These are phyloP conservation scores for Nematopogon swammerdamellus DNA, from an alignment of 2,888 invertebrate species.

Conservation along the genomic window DNA sequence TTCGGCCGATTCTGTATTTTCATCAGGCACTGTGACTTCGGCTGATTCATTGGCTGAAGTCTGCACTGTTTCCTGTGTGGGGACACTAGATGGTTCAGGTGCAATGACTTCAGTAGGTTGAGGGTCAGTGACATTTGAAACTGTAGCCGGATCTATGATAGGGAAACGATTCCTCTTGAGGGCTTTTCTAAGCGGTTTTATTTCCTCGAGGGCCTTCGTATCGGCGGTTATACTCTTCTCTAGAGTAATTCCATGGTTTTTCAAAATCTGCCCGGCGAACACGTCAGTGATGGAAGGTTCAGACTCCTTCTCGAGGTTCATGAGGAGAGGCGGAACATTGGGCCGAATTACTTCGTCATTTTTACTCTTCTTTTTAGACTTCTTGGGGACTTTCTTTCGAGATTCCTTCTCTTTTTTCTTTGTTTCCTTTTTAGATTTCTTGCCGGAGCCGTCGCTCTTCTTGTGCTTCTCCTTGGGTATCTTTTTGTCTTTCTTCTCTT, in stretches of 20 bases:
- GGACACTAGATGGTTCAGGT: constrained; percentile 2
- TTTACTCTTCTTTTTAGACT: constrained; percentile 40
- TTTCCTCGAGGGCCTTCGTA: constrained; percentile 20
- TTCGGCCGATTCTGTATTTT: too few species aligned
- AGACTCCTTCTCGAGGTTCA: constrained; percentile 46
- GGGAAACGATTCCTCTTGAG: constrained; percentile 32
- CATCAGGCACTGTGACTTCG: constrained; percentile 5
- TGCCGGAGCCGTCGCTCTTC: constrained; percentile 29
- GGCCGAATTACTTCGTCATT: constrained; percentile 40
- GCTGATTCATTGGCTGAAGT: too few species aligned
- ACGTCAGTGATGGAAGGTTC: constrained; percentile 60
- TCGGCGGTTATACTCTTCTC: constrained; percentile 19
- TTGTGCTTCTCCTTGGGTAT: constrained; percentile 33
- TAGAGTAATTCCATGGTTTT: constrained; percentile 40
- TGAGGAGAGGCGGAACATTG: constrained; percentile 42
- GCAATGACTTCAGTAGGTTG: neutral
- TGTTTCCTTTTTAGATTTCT: constrained; percentile 28
- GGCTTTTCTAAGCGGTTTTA: constrained; percentile 22
- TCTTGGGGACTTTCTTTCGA: constrained; percentile 39
- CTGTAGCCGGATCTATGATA: constrained; percentile 43
- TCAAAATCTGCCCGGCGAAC: constrained; percentile 61
- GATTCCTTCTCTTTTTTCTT: constrained; percentile 39
- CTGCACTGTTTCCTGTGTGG: constrained; percentile 2
- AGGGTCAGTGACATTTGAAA: constrained; percentile 13
- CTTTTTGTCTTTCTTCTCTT: constrained; percentile 24